Evolutionary conservation across 1,140 invertebrate species (phyloP), one percentile per base, ranked within the genome.

Genomic region (Brachionus paranguensis): DNA sequence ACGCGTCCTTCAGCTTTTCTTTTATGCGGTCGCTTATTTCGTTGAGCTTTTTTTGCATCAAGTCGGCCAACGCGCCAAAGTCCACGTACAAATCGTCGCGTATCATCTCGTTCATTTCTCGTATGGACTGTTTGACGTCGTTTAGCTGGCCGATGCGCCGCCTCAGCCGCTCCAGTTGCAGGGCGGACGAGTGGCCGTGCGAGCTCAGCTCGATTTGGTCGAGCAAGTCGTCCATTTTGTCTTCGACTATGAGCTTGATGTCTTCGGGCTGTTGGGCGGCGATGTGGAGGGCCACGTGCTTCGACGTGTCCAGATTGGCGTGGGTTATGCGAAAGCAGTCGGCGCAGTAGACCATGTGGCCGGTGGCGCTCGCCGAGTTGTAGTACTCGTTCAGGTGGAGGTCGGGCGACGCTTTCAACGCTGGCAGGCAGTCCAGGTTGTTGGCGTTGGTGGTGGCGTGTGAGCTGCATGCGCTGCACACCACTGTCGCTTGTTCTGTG

Each of bases 1-100:
- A 81, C 3, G 78, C 78, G 53, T 81, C 78, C 14, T 81, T 81
- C 10, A 81, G 53, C 53, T 81, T 81, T 17, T 81, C 78, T 81
- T 81, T 81, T 10, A 81, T 81, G 6, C 41, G n/a, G 27, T 81
- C 53, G 29, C 78, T 81, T 60, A 81, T 81, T 41, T 64, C 78
- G 14, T 64, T 41, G 7, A 68, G 27, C 60, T 81, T 81, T 20
- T 43, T 65, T 60, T 81, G 7, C 53, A 81, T 41, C 0, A 64
- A 11, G 17, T 5, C 20, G 4, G 53, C 64, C 12, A 81, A 12
- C 12, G 50, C 12, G 50, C 64, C 78, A 68, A 81, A 60, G 17
- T 81, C 53, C 10, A 68, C 12, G 20, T 64, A 47, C 7, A 81
- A 41, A 68, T 81, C 78, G 5, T 81, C 78, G n/a, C 41, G 29